These are phyloP conservation scores for Progne subis DNA, from an alignment of 2,113 vertebrate genomes.

Conservation along the genomic window DNA sequence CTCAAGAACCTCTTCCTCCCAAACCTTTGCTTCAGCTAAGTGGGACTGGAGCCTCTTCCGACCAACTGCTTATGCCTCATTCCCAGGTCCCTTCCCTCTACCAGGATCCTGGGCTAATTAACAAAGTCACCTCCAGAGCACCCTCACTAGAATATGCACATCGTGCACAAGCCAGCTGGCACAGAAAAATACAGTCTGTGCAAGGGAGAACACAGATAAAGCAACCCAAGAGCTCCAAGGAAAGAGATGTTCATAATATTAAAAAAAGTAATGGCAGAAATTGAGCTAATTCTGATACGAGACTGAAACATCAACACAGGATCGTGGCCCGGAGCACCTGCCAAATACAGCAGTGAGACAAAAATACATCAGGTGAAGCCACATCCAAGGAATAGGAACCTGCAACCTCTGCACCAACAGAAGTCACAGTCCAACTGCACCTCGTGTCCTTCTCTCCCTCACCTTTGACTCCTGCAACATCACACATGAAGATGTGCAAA, in stretches of 20 bases:
- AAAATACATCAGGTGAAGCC: accelerated
- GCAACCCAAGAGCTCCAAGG: not conserved
- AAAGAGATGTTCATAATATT: not conserved
- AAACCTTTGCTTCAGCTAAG: not conserved
- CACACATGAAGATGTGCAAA: not conserved
- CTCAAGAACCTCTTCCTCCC: not conserved
- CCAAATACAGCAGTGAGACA: not conserved
- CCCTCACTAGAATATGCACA: accelerated
- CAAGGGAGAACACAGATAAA: not conserved
- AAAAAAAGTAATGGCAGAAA: not conserved
- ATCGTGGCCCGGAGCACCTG: accelerated
- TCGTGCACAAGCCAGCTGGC: not conserved
- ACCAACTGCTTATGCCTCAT: not conserved
- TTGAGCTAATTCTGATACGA: not conserved
- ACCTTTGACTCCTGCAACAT: not conserved
- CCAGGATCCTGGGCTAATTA: not conserved
- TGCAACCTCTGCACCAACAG: not conserved
- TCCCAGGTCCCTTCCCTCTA: not conserved
- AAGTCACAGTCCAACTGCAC: not conserved
- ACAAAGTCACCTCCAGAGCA: not conserved
- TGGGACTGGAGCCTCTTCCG: not conserved
- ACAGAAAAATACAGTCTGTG: not conserved
- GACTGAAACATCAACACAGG: not conserved
- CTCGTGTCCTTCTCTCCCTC: not conserved
- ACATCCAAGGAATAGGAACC: no score